These are phyloP conservation scores for Tipula unca DNA, from an alignment of 2,888 invertebrate species.

Conservation along the genomic window DNA sequence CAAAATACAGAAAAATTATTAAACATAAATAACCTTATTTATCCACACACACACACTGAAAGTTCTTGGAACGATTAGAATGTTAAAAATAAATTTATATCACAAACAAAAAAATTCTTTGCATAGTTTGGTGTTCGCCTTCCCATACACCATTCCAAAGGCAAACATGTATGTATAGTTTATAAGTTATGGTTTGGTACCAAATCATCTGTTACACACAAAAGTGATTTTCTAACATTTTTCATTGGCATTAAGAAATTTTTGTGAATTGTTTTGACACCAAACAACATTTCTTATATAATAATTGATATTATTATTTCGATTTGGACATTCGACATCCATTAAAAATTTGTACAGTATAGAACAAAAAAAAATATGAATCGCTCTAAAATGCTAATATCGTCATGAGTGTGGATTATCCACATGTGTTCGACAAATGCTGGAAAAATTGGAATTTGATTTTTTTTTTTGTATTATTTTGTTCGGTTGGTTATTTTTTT, in stretches of 20 bases:
- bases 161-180: too few relatives aligned
- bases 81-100: not conserved
- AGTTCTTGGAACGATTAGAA: not conserved
- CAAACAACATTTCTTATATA: not conserved
- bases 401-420: not conserved
- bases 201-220: not conserved
- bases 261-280: not conserved
- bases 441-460: slow-evolving; percentile 19
- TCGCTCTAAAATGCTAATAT: not conserved
- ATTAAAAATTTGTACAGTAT: not conserved
- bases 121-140: not conserved
- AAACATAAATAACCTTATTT: not conserved
- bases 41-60: not conserved
- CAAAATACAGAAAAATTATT: not conserved
- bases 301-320: not conserved
- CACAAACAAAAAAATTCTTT: not conserved
- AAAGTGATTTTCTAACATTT: not conserved
- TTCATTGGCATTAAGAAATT: not conserved
- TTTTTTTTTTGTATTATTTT: not conserved
- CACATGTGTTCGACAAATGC: slow-evolving; percentile 20
- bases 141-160: not conserved
- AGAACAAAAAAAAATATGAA: not conserved
- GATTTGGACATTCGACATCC: not conserved
- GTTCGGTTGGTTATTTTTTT: not conserved
- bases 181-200: not conserved